These are phyloP conservation scores for Alviniconcha marisindica DNA, from an alignment of 1,140 invertebrate genomes.

Conservation along the genomic window DNA sequence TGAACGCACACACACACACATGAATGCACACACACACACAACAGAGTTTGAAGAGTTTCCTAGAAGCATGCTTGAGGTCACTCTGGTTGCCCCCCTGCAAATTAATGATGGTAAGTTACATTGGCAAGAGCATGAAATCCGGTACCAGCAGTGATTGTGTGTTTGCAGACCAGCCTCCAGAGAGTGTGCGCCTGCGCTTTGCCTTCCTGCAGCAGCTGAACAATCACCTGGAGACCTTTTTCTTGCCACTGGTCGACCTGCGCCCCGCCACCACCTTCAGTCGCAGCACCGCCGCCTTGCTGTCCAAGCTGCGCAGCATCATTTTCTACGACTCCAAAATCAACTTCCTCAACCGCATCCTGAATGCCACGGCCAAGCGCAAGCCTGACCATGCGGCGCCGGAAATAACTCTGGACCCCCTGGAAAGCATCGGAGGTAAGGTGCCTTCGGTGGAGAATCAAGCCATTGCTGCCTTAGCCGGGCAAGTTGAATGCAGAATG, in stretches of 20 bases:
- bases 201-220: slow-evolving; percentile 74
- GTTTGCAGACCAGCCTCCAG: slow-evolving; percentile 66
- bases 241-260: slow-evolving; percentile 73
- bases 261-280: slow-evolving; percentile 67
- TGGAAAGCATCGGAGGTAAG: slow-evolving; percentile 71
- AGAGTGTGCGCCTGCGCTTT: slow-evolving; percentile 73
- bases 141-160: too few species aligned
- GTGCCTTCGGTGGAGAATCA: too few species aligned
- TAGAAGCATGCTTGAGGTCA: too few species aligned
- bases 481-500: too few species aligned
- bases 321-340: slow-evolving; percentile 74
- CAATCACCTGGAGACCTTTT: slow-evolving; percentile 71
- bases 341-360: slow-evolving; percentile 69
- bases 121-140: too few species aligned
- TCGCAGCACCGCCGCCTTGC: slow-evolving; percentile 65
- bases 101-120: too few species aligned
- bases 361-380: slow-evolving; percentile 73
- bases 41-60: not conserved
- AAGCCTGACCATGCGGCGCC: slow-evolving; percentile 75
- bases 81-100: too few species aligned
- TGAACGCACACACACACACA: too few species aligned
- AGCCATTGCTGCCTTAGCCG: too few species aligned
- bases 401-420: slow-evolving; percentile 73
- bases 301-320: slow-evolving; percentile 64
- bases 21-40: too few species aligned